Percentiles rank a stretch among this genome's conserved stretches.
Conservation (phyloP, 1,140 invertebrate species). For the Thalassaphorura encarpata region DNA sequence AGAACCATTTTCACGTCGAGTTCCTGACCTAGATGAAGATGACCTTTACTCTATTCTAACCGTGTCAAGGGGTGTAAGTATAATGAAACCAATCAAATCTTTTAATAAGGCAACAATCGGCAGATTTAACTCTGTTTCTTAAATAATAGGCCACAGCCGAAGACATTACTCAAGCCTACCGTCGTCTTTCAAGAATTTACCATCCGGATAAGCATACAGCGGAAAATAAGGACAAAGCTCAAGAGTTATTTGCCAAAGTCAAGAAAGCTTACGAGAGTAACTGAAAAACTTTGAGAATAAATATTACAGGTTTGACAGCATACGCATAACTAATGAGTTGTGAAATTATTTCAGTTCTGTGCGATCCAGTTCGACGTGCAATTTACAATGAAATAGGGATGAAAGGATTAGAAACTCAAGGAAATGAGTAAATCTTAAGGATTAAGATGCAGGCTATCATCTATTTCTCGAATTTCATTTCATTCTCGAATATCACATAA, state of each 20-base stretch:
- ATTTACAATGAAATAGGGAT: constrained; percentile 69
- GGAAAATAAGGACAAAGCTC: constrained; percentile 73
- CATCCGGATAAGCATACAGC: constrained; percentile 95
- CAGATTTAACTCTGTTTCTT: no score
- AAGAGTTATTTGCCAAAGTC: constrained; percentile 79
- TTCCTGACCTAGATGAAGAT: no score
- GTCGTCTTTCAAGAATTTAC: constrained; percentile 76
- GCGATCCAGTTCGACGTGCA: constrained; percentile 62
- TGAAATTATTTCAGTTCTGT: constrained; percentile 50
- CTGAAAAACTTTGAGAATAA: no score
- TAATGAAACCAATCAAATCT: no score
- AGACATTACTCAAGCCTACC: constrained; percentile 84
- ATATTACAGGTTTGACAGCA: no score
- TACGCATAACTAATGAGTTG: no score
- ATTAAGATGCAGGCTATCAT: no score
- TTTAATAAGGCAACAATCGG: background rate
- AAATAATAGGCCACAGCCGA: constrained; percentile 62
- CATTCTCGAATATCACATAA: no score
- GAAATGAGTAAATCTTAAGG: constrained; percentile 80
- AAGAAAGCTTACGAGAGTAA: constrained; percentile 88
- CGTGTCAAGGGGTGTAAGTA: background rate
- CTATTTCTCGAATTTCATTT: no score
- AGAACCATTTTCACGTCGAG: no score
- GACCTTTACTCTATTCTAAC: background rate
- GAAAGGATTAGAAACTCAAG: constrained; percentile 76